Conservation (phyloP, 1,140 invertebrate genomes). For the Aculops lycopersici region DNA sequence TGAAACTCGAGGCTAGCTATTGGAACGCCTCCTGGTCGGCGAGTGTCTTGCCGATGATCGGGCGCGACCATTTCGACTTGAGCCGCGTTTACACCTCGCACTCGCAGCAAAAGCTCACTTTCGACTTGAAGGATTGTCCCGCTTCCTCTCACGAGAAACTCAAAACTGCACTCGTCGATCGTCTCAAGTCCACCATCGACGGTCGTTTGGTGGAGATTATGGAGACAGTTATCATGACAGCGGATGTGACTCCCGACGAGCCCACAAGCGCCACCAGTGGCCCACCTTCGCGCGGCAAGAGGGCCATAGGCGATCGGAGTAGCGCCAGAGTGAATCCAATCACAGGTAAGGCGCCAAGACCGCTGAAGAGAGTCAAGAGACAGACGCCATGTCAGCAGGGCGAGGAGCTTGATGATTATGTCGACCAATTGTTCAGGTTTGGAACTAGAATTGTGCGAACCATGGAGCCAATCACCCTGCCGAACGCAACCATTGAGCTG, state of each 20-base stretch:
- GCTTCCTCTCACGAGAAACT: neutral
- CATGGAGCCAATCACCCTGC: constrained; percentile 9
- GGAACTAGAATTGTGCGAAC: constrained; percentile 10
- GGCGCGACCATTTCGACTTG: neutral
- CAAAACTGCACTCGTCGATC: neutral
- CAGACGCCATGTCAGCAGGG: constrained; percentile 13
- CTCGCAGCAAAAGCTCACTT: neutral
- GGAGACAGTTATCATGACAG: neutral
- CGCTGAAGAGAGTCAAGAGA: constrained; percentile 6
- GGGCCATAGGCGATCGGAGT: neutral
- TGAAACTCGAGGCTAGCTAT: neutral
- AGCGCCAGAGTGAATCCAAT: neutral
- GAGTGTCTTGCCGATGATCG: neutral
- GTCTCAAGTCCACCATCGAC: neutral
- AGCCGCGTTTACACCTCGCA: neutral
- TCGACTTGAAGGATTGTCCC: neutral
- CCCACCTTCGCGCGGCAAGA: neutral
- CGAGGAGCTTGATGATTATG: constrained; percentile 13
- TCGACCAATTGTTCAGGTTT: constrained; percentile 12
- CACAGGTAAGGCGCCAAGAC: neutral
- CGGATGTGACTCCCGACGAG: neutral
- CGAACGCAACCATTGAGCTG: constrained; percentile 11
- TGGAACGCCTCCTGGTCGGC: neutral
- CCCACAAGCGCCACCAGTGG: neutral
- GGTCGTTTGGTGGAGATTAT: neutral